These are phyloP conservation scores for Cephalotes varians DNA, from an alignment of 2,888 invertebrate genomes.

Conservation along the genomic window DNA sequence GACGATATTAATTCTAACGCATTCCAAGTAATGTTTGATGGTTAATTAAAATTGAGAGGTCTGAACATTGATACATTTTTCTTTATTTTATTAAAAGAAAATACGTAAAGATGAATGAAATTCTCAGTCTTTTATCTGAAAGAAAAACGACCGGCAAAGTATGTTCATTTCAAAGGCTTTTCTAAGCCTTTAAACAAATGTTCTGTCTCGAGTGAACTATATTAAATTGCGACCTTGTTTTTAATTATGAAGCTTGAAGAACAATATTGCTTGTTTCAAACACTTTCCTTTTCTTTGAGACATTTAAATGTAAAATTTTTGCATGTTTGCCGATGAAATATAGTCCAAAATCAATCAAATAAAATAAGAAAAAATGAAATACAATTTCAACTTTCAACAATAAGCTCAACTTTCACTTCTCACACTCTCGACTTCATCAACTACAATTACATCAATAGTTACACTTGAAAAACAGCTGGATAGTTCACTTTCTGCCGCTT, in stretches of 20 bases:
- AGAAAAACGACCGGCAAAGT: neutral
- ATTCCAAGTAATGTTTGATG: neutral
- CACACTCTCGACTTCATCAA: neutral
- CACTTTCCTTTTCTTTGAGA: neutral
- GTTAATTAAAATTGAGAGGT: neutral
- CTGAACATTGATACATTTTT: neutral
- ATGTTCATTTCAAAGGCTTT: neutral
- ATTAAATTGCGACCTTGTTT: neutral
- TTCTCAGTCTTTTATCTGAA: neutral
- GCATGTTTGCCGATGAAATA: neutral
- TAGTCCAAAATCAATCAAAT: neutral
- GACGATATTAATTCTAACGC: neutral
- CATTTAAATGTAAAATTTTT: neutral
- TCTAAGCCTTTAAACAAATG: neutral
- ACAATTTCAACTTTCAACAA: neutral
- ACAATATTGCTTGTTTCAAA: neutral
- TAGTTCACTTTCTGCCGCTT: neutral
- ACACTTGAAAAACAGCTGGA: neutral
- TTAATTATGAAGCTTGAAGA: neutral
- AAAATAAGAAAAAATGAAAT: neutral
- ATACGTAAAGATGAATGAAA: neutral
- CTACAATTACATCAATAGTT: neutral
- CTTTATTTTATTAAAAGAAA: neutral
- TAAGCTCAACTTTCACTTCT: neutral
- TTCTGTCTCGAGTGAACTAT: neutral